Base-by-base conservation (phyloP, 2,113 vertebrate genomes). In the Onychostoma macrolepis region DNA sequence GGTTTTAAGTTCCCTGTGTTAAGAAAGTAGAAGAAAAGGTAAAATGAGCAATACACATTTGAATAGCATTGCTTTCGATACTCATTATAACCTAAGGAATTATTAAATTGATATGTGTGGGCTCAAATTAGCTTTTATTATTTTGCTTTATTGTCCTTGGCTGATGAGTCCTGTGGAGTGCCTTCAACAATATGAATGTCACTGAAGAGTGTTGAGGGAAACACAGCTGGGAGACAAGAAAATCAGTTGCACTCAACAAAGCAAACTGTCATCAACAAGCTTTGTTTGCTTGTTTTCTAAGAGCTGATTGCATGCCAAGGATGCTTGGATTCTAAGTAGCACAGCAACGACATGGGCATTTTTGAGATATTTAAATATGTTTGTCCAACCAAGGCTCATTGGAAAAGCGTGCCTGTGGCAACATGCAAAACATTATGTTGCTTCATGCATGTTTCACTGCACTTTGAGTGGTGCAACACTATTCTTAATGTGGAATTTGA, bases 121-220 rank as follows among this genome's bases (percentile, higher is more conserved):
- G 7, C 56, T 76, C 30, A 71, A 61, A 67, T 72, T 38, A 17
- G 36, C 69, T 58, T 61, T 43, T 65, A 74, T 69, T 78, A 28
- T 56, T 53, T 77, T 26, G 67, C n/a, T 81, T 80, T 88, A 85
- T 82, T 81, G 87, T 85, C 83, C 56, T 75, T 76, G 9, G 41
- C 45, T 76, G 12, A 78, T 75, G 83, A 84, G 38, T 58, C 67
- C 65, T 50, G 8, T 50, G 63, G 43, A 71, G 83, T 78, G 26
- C 45, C 28, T 13, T 75, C 67, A 84, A 61, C 74, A 72, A 61
- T 72, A 84, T n/a, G 33, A 71, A 84, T 43, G 74, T 67, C 45
- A 65, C 43, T n/a, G 24, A 85, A 76, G 24, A 15, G 33, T 28
- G 21, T 30, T 65, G 10, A 67, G 61, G 58, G 13, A 79, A 85